Evolutionary conservation across 2,113 vertebrate species (phyloP).

Genomic region (Psephotus haematonotus): DNA sequence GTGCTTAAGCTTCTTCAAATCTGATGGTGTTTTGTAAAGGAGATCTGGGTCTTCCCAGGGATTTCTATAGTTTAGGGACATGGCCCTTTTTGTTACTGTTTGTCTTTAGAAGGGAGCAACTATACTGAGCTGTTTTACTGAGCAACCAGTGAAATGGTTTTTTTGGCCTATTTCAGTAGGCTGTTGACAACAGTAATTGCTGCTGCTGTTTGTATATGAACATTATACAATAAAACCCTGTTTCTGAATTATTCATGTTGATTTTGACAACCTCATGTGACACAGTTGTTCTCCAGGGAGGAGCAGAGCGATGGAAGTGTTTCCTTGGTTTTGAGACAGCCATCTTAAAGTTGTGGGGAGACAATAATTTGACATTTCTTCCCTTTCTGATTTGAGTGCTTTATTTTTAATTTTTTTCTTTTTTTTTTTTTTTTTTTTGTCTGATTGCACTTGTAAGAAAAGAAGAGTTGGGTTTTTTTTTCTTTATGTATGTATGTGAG

Average conservation of each 20-base stretch:
- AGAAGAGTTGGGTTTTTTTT: not conserved
- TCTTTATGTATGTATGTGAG: not conserved
- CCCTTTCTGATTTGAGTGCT: not conserved
- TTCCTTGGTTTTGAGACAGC: not conserved
- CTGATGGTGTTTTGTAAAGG: not conserved
- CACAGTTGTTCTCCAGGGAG: not conserved
- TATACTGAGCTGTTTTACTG: not conserved
- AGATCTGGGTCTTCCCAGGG: not conserved
- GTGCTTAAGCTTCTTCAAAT: not conserved
- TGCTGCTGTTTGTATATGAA: not conserved
- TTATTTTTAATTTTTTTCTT: not conserved
- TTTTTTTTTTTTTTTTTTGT: not conserved
- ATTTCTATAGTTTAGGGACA: not conserved
- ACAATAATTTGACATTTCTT: not conserved
- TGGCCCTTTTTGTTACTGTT: not conserved
- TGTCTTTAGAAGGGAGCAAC: not conserved
- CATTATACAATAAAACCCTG: not conserved
- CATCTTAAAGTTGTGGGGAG: not conserved
- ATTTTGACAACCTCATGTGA: not conserved
- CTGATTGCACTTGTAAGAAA: not conserved
- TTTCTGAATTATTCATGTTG: constrained; percentile 9
- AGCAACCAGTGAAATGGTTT: not conserved
- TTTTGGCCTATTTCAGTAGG: not conserved
- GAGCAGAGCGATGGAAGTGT: not conserved
- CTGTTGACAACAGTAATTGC: not conserved